Evolutionary conservation across 1,140 invertebrate species (phyloP), one percentile per base, ranked within the genome.

Genomic region (Hypsibius dujardini): DNA sequence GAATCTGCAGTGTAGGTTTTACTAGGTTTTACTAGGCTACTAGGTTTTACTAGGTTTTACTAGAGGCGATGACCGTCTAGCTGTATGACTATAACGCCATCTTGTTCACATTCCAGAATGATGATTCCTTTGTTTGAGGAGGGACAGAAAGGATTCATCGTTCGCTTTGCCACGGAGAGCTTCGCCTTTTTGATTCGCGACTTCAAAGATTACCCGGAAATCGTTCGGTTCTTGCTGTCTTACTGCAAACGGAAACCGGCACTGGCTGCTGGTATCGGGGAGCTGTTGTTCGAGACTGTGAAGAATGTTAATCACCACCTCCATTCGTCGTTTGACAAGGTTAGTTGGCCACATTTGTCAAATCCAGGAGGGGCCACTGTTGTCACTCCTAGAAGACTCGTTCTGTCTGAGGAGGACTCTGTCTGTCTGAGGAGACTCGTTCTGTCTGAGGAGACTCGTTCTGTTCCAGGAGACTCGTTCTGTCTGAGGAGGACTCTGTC

Each of bases 101-200:
- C 28, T 28, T 28, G 28, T 28, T 28, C 28, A 28, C 28, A 28
- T 28, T 28, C 28, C n/a, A 85, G 86, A 69, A 81, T 85, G 56
- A 84, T 92, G 56, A 78, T 89, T 42, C 88, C 89, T 1, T 77
- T 94, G 1, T 77, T 94, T 2, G 85, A 85, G 73, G 85, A 86
- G 67, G 80, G 81, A 1, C 82, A 85, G 74, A 88, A 88, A 71
- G 82, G 84, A 70, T 90, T 92, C 76, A 86, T 95, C n/a, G 87
- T 87, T 74, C 87, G 87, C 77, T 95, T 95, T 84, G 90, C 90
- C n/a, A 88, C 90, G 1, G 90, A 95, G 80, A 90, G 89, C 81
- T 94, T 95, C 83, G 87, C 90, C 14, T 94, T 91, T 82, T 86
- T 95, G 1, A 87, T 90, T 2, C 81, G 91, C 3, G 12, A 12